Conservation (phyloP, 2,888 invertebrate species). For the Epinotia demarniana region DNA sequence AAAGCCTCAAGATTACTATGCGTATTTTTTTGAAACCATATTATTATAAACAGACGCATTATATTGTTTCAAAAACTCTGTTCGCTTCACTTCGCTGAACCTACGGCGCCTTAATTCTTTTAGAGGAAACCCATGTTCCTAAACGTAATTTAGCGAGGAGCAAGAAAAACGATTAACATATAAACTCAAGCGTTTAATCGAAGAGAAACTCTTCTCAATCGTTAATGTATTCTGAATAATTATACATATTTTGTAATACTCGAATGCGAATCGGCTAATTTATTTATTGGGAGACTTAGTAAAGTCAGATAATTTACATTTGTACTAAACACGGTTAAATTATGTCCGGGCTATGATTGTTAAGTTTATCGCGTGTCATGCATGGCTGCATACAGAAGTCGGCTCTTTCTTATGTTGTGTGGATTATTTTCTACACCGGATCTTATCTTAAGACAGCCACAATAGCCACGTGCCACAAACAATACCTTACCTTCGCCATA, state of each 20-base stretch:
- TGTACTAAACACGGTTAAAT: background rate
- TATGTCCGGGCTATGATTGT: background rate
- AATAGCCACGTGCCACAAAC: too few species aligned
- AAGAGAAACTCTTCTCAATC: constrained; percentile 38
- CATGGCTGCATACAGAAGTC: background rate
- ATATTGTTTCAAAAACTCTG: too few species aligned
- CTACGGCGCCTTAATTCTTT: too few species aligned
- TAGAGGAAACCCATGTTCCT: constrained; percentile 35
- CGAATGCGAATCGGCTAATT: constrained; percentile 6
- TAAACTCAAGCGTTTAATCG: constrained; percentile 28
- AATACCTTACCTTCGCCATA: too few species aligned
- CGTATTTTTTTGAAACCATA: too few species aligned
- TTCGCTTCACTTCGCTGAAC: too few species aligned
- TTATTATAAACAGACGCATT: too few species aligned
- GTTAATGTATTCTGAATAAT: constrained; percentile 41
- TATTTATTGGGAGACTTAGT: constrained; percentile 18
- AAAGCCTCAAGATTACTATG: too few species aligned
- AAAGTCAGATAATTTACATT: background rate
- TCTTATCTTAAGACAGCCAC: too few species aligned
- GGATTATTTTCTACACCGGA: too few species aligned
- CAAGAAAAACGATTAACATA: constrained; percentile 35
- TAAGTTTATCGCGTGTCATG: background rate
- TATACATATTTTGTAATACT: constrained; percentile 36
- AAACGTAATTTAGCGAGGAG: constrained; percentile 36
- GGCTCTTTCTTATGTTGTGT: too few species aligned